Conservation (phyloP, 2,888 invertebrate genomes). For the Camponotus fellah region DNA sequence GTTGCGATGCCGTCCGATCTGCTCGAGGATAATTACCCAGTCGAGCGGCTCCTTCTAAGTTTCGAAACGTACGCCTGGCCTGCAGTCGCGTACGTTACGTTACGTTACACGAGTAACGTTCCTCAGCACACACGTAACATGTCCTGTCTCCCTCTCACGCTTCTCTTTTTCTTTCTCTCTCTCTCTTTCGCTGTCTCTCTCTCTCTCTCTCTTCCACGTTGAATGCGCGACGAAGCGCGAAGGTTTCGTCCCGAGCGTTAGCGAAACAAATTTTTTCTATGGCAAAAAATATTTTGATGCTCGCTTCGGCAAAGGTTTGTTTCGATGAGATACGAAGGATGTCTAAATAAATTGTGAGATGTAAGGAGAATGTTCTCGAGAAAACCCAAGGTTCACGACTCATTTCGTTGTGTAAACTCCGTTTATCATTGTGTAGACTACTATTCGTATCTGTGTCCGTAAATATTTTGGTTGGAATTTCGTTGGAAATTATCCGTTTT, state of each 20-base stretch:
- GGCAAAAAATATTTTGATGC: neutral
- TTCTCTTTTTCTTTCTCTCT: neutral
- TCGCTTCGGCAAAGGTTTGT: neutral
- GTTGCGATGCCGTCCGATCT: slow-evolving; percentile 53
- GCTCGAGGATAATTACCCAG: neutral
- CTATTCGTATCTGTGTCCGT: neutral
- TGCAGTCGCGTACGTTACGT: neutral
- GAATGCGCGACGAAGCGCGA: neutral
- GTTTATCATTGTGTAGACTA: neutral
- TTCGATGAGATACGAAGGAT: neutral
- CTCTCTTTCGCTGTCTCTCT: neutral
- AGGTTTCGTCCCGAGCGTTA: neutral
- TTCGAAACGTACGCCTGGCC: neutral
- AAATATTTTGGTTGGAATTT: neutral
- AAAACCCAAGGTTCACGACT: neutral
- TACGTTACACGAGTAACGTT: slow-evolving; percentile 9
- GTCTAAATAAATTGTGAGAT: neutral
- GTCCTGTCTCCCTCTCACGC: slow-evolving; percentile 17
- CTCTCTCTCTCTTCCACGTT: neutral
- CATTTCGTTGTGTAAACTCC: neutral
- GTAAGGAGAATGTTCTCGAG: too few species aligned
- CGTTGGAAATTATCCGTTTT: neutral
- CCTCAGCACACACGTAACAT: slow-evolving; percentile 34
- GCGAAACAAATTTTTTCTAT: neutral
- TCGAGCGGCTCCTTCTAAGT: neutral